A percentile compares a stretch with the other conserved stretches of the same genome.
These are phyloP conservation scores for Kryptolebias marmoratus DNA, from an alignment of 2,113 vertebrate genomes.

Conservation along the genomic window DNA sequence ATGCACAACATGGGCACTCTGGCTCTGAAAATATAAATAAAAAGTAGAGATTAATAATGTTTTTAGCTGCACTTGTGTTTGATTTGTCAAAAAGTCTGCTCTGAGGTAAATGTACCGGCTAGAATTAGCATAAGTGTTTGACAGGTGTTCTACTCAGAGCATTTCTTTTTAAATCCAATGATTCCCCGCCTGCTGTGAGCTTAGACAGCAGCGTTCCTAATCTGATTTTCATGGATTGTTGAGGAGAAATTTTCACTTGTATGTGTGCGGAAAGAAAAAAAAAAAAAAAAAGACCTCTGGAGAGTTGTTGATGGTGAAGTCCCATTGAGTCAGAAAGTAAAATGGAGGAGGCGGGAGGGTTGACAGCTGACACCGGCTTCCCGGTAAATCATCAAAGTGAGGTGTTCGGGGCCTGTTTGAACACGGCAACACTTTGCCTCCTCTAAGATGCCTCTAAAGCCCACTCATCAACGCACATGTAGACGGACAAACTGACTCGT, in stretches of 20 bases:
- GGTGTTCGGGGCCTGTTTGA: constrained; percentile 61
- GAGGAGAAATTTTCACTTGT: constrained; percentile 24
- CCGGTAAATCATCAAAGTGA: constrained; percentile 64
- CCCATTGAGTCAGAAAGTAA: constrained; percentile 46
- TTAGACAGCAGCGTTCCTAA: constrained; percentile 41
- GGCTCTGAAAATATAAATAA: constrained; percentile 1
- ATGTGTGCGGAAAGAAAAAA: constrained; percentile 1
- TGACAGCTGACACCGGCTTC: constrained; percentile 55
- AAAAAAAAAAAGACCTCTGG: constrained; percentile 27
- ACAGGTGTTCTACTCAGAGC: constrained; percentile 56
- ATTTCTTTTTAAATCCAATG: constrained; percentile 9
- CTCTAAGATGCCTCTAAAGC: constrained; percentile 26
- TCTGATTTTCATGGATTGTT: constrained; percentile 47
- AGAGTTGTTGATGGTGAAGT: constrained; percentile 19
- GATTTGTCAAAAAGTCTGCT: constrained; percentile 32
- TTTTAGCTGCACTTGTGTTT: constrained; percentile 43
- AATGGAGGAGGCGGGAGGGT: constrained; percentile 61
- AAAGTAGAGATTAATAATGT: constrained; percentile 9
- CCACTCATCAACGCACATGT: constrained; percentile 27
- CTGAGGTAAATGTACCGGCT: constrained; percentile 24
- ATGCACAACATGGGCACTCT: not conserved
- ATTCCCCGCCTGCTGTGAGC: constrained; percentile 14
- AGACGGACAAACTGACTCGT: constrained; percentile 17
- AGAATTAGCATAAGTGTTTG: constrained; percentile 52
- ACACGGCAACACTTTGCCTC: constrained; percentile 54